Evolutionary conservation across 2,797 vertebrate species (phyloP).

Genomic region (Falco novaeseelandiae): DNA sequence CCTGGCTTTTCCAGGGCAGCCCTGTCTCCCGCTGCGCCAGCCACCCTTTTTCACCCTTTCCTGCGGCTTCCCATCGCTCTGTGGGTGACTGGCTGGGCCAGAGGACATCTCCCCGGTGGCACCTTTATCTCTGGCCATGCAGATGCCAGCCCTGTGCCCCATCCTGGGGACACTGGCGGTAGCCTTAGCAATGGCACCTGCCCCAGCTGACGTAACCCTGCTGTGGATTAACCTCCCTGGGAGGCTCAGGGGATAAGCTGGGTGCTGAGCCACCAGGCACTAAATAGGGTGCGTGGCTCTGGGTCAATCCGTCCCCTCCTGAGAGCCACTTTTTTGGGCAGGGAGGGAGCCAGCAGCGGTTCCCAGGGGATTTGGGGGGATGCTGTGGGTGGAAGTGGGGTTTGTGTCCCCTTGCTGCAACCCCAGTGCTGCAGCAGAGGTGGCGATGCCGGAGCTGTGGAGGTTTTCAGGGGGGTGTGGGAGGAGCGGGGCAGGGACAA

Average conservation of each 20-base stretch:
- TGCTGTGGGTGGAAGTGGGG: neutral
- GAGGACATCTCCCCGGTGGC: neutral
- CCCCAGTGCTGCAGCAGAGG: neutral
- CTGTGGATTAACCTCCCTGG: neutral
- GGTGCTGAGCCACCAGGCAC: neutral
- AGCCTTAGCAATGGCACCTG: neutral
- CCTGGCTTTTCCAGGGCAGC: conserved; percentile 19
- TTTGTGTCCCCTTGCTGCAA: neutral
- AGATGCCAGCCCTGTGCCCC: neutral
- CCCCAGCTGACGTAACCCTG: neutral
- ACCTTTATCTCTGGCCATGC: neutral
- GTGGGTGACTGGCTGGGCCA: accelerated
- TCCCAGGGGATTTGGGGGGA: neutral
- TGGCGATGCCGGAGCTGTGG: neutral
- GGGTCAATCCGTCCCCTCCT: neutral
- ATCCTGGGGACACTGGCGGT: neutral
- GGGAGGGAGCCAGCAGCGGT: accelerated
- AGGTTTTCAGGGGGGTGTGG: neutral
- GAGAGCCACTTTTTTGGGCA: neutral
- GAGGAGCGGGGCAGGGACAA: neutral
- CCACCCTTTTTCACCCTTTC: neutral
- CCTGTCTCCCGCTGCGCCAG: neutral
- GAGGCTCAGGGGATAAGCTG: conserved; percentile 37
- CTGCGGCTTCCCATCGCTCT: neutral
- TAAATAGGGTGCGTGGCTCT: neutral